Evolutionary conservation across 1,140 invertebrate species (phyloP).

Genomic region (Drosophila lacteicornis): DNA sequence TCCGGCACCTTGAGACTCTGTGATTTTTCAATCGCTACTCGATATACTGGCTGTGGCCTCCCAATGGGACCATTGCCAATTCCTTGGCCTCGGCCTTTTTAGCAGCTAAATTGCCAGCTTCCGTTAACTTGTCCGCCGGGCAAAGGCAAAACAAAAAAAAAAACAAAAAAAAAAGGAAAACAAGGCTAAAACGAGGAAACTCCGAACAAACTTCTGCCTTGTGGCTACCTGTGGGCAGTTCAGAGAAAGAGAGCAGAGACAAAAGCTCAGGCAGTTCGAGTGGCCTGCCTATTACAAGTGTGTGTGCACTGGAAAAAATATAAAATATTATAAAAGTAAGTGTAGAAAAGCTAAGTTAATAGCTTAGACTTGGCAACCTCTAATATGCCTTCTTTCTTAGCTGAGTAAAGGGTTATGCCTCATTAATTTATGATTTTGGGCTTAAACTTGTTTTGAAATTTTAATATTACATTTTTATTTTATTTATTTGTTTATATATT

Average conservation of each 20-base stretch:
- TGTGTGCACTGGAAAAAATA: constrained; percentile 28
- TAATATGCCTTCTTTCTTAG: too few relatives aligned
- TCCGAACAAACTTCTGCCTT: constrained; percentile 58
- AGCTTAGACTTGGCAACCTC: too few relatives aligned
- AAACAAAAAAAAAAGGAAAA: constrained; percentile 21
- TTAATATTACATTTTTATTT: too few relatives aligned
- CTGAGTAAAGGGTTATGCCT: too few relatives aligned
- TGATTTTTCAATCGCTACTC: constrained; percentile 57
- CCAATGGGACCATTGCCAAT: constrained; percentile 48
- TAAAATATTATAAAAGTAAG: not conserved
- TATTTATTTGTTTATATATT: too few relatives aligned
- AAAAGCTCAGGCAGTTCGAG: constrained; percentile 63
- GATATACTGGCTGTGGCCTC: constrained; percentile 34
- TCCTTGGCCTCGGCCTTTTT: constrained; percentile 68
- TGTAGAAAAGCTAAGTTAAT: too few relatives aligned
- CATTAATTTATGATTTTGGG: not conserved
- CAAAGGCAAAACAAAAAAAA: constrained; percentile 20
- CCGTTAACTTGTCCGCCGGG: constrained; percentile 76
- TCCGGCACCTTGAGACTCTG: not conserved
- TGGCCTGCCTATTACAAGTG: constrained; percentile 62
- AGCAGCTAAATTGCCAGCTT: constrained; percentile 81
- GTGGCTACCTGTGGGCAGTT: constrained; percentile 62
- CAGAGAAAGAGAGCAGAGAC: constrained; percentile 41
- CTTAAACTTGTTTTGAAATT: not conserved
- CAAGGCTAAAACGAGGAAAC: constrained; percentile 11